Base-by-base conservation (phyloP, 2,888 invertebrate species). In the Chalcosyrphus nemorum region DNA sequence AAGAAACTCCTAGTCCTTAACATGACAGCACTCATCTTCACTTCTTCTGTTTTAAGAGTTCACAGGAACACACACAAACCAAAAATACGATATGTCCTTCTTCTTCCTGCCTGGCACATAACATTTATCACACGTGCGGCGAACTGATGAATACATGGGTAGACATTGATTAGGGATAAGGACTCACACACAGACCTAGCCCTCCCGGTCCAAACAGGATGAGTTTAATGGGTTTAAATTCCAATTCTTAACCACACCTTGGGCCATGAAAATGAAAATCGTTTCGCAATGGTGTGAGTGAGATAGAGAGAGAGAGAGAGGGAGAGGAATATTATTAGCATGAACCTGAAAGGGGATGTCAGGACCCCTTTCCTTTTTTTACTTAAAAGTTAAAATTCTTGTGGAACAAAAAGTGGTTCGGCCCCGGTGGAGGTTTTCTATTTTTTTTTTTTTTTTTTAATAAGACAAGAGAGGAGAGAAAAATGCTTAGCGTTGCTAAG, bases 141-240 rank as follows among this genome's bases (percentile, higher is more conserved):
- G 56, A 59, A 35, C 59, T 71, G 71, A 71, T 71, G 59, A 59
- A 71, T 71, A 71, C 50, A 47, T 71, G 59, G 50, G 59, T 71
- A 59, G 47, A 71, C 71, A 71, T 71, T 71, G 71, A 59, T 71
- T 50, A 71, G 71, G 59, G 59, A 59, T 41, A 71, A 71, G 70
- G 24, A 38, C 70, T 35, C 24, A 32, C 54, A 35, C 7, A 70
- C 45, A 32, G 61, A 1, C 43, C 21, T 15, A 47, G 19, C 9
- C 21, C 13, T 19, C 7, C 1, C 24, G 7, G 15, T 19, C 38
- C 15, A 4, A 35, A 57, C 24, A 35, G 57, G 56, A 32, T 45
- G 57, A 35, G 32, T 70, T 57, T 57, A 47, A 70, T 57, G 56
- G 57, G 70, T 35, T 47, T 13, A 56, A 68, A 68, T 54, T 47